Evolutionary conservation across 2,113 vertebrate species (phyloP), one percentile per base, ranked within the genome.

Genomic region (Platichthys stellatus): DNA sequence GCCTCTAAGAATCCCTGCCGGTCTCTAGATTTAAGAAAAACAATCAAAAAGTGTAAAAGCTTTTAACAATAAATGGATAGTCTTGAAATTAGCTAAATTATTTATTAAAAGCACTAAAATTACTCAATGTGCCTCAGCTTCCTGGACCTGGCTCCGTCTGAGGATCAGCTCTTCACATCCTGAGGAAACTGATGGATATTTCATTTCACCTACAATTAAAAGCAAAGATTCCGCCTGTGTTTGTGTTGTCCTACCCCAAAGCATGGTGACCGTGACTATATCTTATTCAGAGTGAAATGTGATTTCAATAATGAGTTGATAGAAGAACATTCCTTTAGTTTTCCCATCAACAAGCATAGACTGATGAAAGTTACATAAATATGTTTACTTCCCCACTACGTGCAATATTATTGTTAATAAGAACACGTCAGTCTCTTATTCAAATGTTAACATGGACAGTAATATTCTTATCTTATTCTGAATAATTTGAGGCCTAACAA

Each of bases 121-220:
- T 63, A 2, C 28, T 72, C 18, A 69, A 79, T 60, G 58, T 62
- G 35, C 45, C 31, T 63, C 23, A 23, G 62, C 51, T 73, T 49
- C 17, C 0, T 1, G 45, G 45, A 6, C 15, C 45, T 49, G 40
- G 40, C 45, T 73, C 64, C 57, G 2, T 43, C 40, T 43, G 12
- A 43, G 11, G 11, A 13, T 71, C 70, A 78, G 68, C 79, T 38
- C 43, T 83, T 68, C 62, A 69, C 49, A 75, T 70, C 24, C 56
- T n/a, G 24, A 59, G 63, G 38, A 72, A 80, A 65, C 9, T 72
- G 63, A 85, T 83, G 66, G 78, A 89, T 86, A 80, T 82, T 79
- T 78, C 24, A 90, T 89, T 73, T 35, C 38, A 77, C 63, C 57
- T 57, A 66, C 61, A 70, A 75, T 81, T 28, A 23, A 69, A 76